phyloP scores from a whole-genome alignment of 1,140 invertebrate species.

The Saccostrea glomerata region DNA sequence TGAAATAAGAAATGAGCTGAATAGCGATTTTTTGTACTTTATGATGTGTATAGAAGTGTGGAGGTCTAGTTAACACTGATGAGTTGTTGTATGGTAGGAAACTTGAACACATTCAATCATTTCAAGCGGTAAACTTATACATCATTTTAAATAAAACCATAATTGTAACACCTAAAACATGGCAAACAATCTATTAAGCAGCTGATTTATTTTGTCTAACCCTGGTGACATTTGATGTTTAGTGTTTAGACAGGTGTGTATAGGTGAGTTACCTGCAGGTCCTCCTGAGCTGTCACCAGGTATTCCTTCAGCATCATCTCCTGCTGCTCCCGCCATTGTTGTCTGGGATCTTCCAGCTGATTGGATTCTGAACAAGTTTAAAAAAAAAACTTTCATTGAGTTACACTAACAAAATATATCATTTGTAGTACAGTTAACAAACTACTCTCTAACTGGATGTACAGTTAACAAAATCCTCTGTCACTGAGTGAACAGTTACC shows the following conservation, averaged over 20 bases:
- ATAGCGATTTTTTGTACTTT: not conserved
- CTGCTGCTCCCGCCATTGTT: conserved; percentile 97
- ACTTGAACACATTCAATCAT: not conserved
- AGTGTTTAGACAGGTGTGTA: conserved; percentile 23
- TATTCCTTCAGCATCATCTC: conserved; percentile 98
- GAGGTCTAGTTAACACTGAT: not conserved
- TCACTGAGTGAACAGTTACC: no score
- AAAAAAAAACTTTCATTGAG: no score
- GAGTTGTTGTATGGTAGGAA: not conserved
- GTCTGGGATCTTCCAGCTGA: conserved; percentile 95
- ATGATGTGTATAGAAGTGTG: conserved; percentile 5
- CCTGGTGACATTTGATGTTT: not conserved
- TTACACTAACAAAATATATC: no score
- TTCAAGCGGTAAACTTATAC: not conserved
- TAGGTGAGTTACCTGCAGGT: conserved; percentile 86
- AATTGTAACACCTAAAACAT: not conserved
- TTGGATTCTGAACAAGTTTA: conserved; percentile 87
- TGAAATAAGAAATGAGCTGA: not conserved
- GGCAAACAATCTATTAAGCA: conserved; percentile 5
- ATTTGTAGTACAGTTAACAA: no score
- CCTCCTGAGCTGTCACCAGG: conserved; percentile 95
- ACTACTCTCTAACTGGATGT: no score
- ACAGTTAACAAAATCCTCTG: no score
- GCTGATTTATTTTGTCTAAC: not conserved
- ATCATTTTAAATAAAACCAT: conserved; percentile 12